Conservation (phyloP, 1,140 invertebrate genomes). For the Harpegnathos saltator region DNA sequence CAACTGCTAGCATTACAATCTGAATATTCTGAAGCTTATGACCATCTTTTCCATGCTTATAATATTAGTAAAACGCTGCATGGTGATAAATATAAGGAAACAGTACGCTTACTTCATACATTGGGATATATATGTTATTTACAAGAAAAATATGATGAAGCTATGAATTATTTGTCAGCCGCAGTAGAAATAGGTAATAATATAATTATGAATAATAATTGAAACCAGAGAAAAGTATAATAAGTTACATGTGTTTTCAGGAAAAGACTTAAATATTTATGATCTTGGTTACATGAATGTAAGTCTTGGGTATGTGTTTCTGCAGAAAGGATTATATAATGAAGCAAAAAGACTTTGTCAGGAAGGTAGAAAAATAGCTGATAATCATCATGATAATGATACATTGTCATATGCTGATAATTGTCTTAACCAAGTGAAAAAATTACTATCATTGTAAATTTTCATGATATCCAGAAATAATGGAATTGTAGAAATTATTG, state of each 20-base stretch:
- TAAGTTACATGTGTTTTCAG: conserved; percentile 71
- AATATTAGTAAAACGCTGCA: conserved; percentile 89
- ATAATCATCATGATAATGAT: conserved; percentile 88
- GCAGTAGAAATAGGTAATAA: conserved; percentile 89
- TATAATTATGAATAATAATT: conserved; percentile 43
- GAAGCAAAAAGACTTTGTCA: conserved; percentile 91
- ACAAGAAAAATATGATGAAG: conserved; percentile 89
- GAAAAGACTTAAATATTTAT: conserved; percentile 87
- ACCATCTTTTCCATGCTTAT: conserved; percentile 90
- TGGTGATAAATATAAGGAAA: conserved; percentile 90
- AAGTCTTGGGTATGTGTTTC: conserved; percentile 93
- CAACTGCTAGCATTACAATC: conserved; percentile 90
- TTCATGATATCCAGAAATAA: neutral
- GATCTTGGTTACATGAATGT: conserved; percentile 92
- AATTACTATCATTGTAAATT: conserved; percentile 62
- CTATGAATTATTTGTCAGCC: conserved; percentile 90
- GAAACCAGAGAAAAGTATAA: neutral
- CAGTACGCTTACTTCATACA: conserved; percentile 94
- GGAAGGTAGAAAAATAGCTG: conserved; percentile 90
- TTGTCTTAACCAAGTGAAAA: conserved; percentile 90
- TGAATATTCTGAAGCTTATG: conserved; percentile 88
- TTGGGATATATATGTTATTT: conserved; percentile 91
- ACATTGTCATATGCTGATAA: conserved; percentile 88
- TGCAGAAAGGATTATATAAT: conserved; percentile 89
- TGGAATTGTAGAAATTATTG: neutral